Percentiles rank a stretch among this genome's conserved stretches.
phyloP scores from a whole-genome alignment of 2,888 invertebrate genomes.

The Eupithecia exiguata region DNA sequence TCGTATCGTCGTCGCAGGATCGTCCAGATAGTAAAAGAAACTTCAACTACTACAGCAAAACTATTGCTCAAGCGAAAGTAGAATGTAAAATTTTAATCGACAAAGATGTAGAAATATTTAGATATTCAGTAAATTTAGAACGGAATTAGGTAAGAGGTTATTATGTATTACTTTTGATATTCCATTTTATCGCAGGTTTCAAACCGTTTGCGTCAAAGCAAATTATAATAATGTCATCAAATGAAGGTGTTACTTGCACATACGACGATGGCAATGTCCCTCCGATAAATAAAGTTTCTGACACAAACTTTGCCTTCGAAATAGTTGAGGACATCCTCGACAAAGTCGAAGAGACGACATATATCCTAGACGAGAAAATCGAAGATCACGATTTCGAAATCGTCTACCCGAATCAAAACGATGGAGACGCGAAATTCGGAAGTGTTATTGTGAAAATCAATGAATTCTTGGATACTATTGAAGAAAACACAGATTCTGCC shows the following conservation, averaged over 20 bases:
- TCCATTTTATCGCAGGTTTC: conserved; percentile 61
- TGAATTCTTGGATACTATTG: conserved; percentile 66
- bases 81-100: neutral
- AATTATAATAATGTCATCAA: conserved; percentile 65
- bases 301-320: conserved; percentile 51
- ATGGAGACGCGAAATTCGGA: conserved; percentile 43
- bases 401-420: conserved; percentile 50
- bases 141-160: neutral
- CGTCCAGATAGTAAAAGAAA: too few species aligned
- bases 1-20: too few species aligned
- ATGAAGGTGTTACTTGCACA: conserved; percentile 65
- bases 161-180: neutral
- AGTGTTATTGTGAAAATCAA: conserved; percentile 45
- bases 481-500: conserved; percentile 51
- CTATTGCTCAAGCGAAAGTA: neutral
- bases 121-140: neutral
- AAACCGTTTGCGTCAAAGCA: conserved; percentile 75
- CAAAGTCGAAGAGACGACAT: conserved; percentile 59
- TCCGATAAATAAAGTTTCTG: conserved; percentile 35
- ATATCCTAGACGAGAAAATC: conserved; percentile 43
- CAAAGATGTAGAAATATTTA: neutral
- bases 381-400: conserved; percentile 67
- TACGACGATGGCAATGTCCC: conserved; percentile 41
- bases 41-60: neutral
- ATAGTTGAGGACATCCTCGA: conserved; percentile 63